Conservation (phyloP, 30 jellyfish, hydroid and myxozoan genomes). For the Chrysaora quinquecirrha region DNA sequence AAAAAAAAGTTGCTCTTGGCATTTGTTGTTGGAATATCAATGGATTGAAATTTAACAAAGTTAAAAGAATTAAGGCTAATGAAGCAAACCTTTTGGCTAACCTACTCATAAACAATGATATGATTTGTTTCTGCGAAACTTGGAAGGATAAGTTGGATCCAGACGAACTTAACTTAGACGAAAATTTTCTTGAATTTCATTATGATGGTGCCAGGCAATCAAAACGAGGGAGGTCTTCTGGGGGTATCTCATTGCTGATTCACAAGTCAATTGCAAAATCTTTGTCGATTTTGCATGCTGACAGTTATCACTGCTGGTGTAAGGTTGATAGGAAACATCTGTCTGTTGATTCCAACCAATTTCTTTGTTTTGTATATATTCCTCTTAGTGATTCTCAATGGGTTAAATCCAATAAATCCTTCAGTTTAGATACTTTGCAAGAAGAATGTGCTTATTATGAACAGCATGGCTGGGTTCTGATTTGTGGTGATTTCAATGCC, state of each 20-base stretch:
- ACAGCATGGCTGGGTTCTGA: constrained; percentile 30
- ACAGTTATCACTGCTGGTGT: neutral
- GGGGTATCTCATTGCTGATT: neutral
- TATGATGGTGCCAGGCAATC: too few relatives aligned
- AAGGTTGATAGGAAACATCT: too few relatives aligned
- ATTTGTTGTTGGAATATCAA: too few relatives aligned
- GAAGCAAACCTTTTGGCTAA: constrained; percentile 13
- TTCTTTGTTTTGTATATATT: constrained; percentile 9
- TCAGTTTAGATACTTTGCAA: constrained; percentile 34
- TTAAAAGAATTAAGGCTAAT: neutral
- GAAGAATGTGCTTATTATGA: constrained; percentile 45
- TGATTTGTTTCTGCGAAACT: constrained; percentile 48
- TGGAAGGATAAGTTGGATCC: constrained; percentile 24
- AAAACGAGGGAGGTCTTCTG: too few relatives aligned
- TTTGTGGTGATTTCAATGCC: constrained; percentile 8
- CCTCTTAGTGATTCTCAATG: constrained; percentile 27
- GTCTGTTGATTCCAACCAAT: neutral
- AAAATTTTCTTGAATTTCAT: too few relatives aligned
- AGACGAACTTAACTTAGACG: constrained; percentile 14
- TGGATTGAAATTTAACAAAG: too few relatives aligned
- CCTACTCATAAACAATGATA: neutral
- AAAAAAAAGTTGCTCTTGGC: neutral
- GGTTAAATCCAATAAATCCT: constrained; percentile 37
- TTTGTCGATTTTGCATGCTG: neutral
- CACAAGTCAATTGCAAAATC: neutral